Conservation (phyloP, 2,797 vertebrate species). For the Pangasius larnaudii region DNA sequence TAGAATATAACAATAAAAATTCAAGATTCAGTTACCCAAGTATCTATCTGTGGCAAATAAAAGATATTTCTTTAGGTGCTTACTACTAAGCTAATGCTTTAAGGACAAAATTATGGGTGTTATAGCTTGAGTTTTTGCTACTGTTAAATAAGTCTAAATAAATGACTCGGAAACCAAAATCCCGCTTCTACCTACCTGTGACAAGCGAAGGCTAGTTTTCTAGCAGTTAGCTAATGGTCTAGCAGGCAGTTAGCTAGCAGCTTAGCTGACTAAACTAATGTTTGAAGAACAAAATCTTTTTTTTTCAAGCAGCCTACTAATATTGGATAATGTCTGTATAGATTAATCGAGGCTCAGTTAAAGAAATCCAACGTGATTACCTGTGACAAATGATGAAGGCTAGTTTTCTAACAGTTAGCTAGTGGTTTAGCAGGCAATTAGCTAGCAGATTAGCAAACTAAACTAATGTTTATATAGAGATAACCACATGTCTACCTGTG, state of each 20-base stretch:
- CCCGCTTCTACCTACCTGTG: background rate
- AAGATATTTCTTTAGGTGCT: background rate
- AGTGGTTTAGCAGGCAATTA: background rate
- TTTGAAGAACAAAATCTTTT: background rate
- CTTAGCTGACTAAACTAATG: background rate
- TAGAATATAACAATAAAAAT: background rate
- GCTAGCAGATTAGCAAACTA: background rate
- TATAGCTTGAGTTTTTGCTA: background rate
- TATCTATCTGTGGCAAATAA: background rate
- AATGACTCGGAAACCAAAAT: background rate
- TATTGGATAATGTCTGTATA: background rate
- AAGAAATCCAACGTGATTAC: background rate
- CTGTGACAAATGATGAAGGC: background rate
- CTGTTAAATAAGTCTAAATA: background rate
- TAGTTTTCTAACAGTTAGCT: background rate
- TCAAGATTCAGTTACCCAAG: background rate
- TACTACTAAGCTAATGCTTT: background rate
- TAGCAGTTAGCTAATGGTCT: background rate
- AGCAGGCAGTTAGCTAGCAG: background rate
- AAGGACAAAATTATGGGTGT: background rate
- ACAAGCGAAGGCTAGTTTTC: background rate
- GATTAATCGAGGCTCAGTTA: too few species aligned
- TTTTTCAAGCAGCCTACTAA: background rate
- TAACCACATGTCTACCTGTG: too few species aligned
- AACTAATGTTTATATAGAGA: background rate